Conservation (phyloP, 2,113 vertebrate genomes). For the Microtus oregoni region DNA sequence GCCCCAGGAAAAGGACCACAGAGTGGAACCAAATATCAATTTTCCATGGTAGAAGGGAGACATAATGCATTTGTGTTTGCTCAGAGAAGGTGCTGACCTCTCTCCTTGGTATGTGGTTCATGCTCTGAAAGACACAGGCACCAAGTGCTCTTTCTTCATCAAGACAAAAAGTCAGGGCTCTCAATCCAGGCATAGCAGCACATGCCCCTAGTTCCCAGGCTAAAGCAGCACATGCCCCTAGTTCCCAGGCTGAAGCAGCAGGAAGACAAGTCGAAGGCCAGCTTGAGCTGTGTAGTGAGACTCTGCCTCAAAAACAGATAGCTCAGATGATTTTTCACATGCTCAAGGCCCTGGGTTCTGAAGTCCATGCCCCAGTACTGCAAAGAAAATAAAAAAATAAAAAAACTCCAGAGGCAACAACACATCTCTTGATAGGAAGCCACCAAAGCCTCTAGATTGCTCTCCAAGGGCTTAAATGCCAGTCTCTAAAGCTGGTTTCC, state of each 20-base stretch:
- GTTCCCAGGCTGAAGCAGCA: background rate
- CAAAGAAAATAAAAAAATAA: background rate
- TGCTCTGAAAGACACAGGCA: background rate
- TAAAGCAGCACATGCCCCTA: background rate
- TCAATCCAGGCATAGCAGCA: no score
- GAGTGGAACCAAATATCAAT: background rate
- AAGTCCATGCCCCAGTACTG: background rate
- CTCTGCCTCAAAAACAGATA: background rate
- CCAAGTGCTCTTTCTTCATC: background rate
- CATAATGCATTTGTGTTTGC: background rate
- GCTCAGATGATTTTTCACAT: background rate
- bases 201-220: background rate
- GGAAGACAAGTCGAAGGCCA: background rate
- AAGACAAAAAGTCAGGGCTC: background rate
- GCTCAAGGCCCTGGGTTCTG: background rate
- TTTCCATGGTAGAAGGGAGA: background rate
- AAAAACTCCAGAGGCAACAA: background rate
- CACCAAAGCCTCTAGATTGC: background rate
- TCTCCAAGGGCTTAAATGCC: background rate
- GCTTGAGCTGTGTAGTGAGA: background rate
- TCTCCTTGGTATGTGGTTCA: background rate
- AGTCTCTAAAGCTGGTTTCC: conserved; percentile 4
- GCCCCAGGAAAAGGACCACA: background rate
- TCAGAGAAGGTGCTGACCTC: background rate
- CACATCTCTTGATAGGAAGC: background rate